Evolutionary conservation across 2,888 invertebrate genomes (phyloP).

Genomic region (Polymixis lichenea): DNA sequence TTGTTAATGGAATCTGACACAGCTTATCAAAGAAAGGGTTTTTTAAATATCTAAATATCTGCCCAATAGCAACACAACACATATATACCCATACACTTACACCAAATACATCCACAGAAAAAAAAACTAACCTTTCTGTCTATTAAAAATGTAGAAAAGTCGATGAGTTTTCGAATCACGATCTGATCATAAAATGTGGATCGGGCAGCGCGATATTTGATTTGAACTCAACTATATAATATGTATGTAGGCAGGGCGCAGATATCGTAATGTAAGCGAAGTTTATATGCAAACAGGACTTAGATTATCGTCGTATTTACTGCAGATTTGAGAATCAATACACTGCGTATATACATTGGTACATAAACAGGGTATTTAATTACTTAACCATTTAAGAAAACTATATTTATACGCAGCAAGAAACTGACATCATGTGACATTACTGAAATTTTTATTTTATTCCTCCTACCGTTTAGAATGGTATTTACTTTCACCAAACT

Average conservation of each 20-base stretch:
- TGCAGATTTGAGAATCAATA: not conserved
- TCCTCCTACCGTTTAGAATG: no score
- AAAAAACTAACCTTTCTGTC: conserved; percentile 54
- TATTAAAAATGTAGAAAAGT: conserved; percentile 74
- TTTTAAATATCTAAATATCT: not conserved
- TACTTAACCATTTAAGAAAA: not conserved
- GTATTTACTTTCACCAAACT: not conserved
- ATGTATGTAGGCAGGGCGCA: conserved; percentile 39
- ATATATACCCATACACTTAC: not conserved
- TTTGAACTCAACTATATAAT: conserved; percentile 64
- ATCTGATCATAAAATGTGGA: conserved; percentile 70
- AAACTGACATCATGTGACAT: not conserved
- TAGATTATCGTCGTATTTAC: conserved; percentile 29
- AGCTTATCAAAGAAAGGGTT: not conserved
- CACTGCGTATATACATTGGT: not conserved
- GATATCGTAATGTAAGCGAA: conserved; percentile 38
- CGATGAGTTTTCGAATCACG: conserved; percentile 74
- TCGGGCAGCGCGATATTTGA: conserved; percentile 69
- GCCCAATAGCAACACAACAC: not conserved
- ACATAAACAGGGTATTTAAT: not conserved
- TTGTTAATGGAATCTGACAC: not conserved
- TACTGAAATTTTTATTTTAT: fast-evolving
- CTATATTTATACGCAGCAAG: not conserved
- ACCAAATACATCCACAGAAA: conserved; percentile 18
- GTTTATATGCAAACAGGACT: conserved; percentile 51